Base-by-base conservation (phyloP, 2,113 vertebrate species). In the Piaya cayana region DNA sequence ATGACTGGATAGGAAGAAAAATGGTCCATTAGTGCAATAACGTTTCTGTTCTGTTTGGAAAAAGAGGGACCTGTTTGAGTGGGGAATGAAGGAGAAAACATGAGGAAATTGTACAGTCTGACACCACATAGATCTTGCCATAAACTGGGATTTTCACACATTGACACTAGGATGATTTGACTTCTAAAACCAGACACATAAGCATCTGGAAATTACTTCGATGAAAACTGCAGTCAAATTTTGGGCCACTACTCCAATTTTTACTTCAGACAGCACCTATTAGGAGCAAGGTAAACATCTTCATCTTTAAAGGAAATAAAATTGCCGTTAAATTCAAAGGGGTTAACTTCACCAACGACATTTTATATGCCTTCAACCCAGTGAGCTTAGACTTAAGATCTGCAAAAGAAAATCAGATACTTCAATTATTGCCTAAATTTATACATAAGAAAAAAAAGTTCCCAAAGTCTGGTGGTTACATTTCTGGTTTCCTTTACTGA, bases 331-430 rank as follows among this genome's bases (percentile, higher is more conserved):
- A 86, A 78, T 81, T 76, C 50, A 76, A 12, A 63, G 21, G 27
- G 26, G 15, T 7, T 75, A 92, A 74, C 36, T 64, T 63, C 36
- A 82, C 19, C 5, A 2, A 3, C 47, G 65, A 36, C 6, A 56
- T 52, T 78, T 26, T 78, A 45, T 12, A 47, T 30, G 32, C 6
- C 37, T 80, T 92, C 37, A 91, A 11, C 11, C 9, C 21, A 62
- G 32, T 32, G 19, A 2, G 7, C 68, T 88, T 71, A 67, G 39
- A 56, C 19, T 49, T 75, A 58, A 0, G 0, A 32, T 59, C 56
- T 23, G 29, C 29, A 89, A 82, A 91, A 87, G 27, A 65, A 95
- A 88, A 86, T 34, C 25, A 34, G 8, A 76, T 19, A 76, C 18
- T n/a, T 88, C 1, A 1, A 13, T 80, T 65, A 12, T 6, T 80